Base-by-base conservation (phyloP, 2,113 vertebrate species). In the Paramormyrops kingsleyae region DNA sequence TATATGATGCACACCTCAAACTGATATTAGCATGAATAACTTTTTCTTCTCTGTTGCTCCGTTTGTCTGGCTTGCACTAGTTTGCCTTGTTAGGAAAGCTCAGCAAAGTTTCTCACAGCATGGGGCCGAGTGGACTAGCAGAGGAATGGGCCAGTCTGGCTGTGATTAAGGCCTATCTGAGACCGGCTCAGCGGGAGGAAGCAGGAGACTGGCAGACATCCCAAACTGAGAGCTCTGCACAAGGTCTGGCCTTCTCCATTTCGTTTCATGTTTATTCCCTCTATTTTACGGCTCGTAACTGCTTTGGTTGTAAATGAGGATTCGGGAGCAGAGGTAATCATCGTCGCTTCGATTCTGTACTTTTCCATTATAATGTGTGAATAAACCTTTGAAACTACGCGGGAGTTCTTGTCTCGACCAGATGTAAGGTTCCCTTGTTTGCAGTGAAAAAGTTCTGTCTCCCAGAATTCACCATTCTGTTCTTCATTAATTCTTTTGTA, bases 121-220 rank as follows among this genome's bases (percentile, higher is more conserved):
- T 50, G 88, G 27, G 70, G 31, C 70, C 70, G 19, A 42, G 77
- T 53, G 80, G 74, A 89, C 88, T 74, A 49, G n/a, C 49, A 19
- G 70, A 83, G 74, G 17, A 42, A 44, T 42, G 88, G 35, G 46
- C 31, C 88, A 21, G 17, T 31, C 39, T 19, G 31, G 31, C 49
- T 89, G 88, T 83, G 74, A 89, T 89, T 89, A 89, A 83, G 49
- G 88, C 19, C 9, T 56, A 56, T 89, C 49, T n/a, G 31, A 89
- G 35, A 10, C 31, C 53, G 8, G 50, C 77, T 56, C 74, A 56
- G 77, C 35, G 21, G 70, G 35, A 52, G 77, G n/a, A 83, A 83
- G 27, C 50, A 8, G 42, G 66, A 42, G 24, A 42, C 62, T 50
- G 62, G 66, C 42, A 88, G 66, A 47, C 13, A n/a, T 46, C n/a